These are phyloP conservation scores for Tachysurus fulvidraco DNA, from an alignment of 2,113 vertebrate species.

Conservation along the genomic window DNA sequence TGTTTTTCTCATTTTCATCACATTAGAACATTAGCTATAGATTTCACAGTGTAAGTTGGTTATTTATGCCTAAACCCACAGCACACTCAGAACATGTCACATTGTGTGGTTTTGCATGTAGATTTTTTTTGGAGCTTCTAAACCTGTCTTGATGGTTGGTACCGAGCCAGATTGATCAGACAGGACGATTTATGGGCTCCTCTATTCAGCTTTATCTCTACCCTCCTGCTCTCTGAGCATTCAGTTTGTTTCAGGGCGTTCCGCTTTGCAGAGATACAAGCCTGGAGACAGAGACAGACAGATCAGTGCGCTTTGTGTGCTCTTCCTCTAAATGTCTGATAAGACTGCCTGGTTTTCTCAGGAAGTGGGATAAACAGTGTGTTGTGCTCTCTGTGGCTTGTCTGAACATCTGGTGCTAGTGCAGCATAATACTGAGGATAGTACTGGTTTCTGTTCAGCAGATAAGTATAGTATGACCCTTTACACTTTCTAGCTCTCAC, in stretches of 20 bases:
- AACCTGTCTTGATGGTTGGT: slow-evolving; percentile 5
- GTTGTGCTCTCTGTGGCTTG: neutral
- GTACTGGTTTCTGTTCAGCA: neutral
- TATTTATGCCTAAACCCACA: neutral
- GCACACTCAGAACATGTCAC: neutral
- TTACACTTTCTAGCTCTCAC: neutral
- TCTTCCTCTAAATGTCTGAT: slow-evolving; percentile 43
- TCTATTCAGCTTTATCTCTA: slow-evolving; percentile 31
- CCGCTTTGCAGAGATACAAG: slow-evolving; percentile 36
- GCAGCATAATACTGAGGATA: neutral
- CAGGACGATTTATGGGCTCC: slow-evolving; percentile 26
- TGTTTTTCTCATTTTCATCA: neutral
- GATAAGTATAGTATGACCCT: neutral
- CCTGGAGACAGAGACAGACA: slow-evolving; percentile 15
- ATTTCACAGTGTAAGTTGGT: neutral
- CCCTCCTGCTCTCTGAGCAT: slow-evolving; percentile 20
- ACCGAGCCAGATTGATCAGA: slow-evolving; percentile 8
- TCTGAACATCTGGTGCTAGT: slow-evolving; percentile 27
- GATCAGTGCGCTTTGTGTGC: slow-evolving; percentile 18
- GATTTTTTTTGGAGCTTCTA: neutral
- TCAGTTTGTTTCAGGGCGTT: slow-evolving; percentile 32
- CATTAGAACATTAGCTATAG: neutral
- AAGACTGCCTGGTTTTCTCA: slow-evolving; percentile 36
- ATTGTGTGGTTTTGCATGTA: neutral
- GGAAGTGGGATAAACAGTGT: slow-evolving; percentile 42